A percentile compares a stretch with the other conserved stretches of the same genome.
Conservation (phyloP, 2,888 invertebrate species). For the Ctena decussata region DNA sequence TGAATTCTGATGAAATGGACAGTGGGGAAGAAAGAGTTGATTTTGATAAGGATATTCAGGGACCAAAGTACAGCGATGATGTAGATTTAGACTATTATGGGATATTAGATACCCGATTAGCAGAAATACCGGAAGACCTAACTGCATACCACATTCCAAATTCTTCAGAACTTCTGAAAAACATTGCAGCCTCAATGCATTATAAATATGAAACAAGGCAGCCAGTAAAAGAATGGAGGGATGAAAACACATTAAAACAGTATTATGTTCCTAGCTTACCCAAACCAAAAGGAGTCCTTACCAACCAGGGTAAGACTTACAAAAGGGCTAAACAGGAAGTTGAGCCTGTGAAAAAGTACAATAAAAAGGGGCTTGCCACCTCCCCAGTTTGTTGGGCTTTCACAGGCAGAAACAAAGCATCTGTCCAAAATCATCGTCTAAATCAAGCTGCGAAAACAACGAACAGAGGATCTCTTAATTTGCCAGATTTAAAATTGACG, state of each 20-base stretch:
- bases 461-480: constrained; percentile 16
- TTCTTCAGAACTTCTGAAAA: constrained; percentile 59
- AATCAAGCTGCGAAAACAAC: constrained; percentile 43
- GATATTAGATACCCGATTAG: constrained; percentile 59
- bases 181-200: constrained; percentile 56
- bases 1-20: neutral
- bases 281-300: neutral
- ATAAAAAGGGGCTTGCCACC: constrained; percentile 27
- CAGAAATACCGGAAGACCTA: constrained; percentile 56
- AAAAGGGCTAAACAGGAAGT: constrained; percentile 35
- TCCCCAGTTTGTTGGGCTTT: constrained; percentile 68
- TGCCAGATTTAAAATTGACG: neutral
- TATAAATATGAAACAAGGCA: neutral
- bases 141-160: constrained; percentile 48
- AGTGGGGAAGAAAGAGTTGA: neutral
- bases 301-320: constrained; percentile 11
- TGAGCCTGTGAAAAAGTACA: constrained; percentile 8
- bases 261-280: neutral
- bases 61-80: neutral
- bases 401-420: constrained; percentile 69
- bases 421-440: constrained; percentile 71
- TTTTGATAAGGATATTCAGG: neutral
- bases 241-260: neutral
- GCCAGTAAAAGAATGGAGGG: neutral
- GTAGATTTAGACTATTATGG: constrained; percentile 59